Conservation (phyloP, 2,113 vertebrate species). For the Sminthopsis crassicaudata region DNA sequence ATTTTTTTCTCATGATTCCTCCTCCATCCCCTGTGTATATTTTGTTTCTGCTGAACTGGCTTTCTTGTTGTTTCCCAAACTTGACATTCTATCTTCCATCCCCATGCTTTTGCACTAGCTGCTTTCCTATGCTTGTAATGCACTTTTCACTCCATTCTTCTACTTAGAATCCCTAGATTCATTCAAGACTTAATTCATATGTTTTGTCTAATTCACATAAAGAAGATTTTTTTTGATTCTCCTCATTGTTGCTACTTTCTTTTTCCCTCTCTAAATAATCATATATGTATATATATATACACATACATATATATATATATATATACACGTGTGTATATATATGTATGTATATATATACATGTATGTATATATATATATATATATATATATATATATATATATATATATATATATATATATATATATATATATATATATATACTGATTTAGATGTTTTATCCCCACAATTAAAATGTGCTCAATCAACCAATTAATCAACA, state of each 20-base stretch:
- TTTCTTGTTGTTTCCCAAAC: neutral
- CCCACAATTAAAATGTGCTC: neutral
- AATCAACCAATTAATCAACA: neutral
- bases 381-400: too few species aligned
- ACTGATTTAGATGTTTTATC: neutral
- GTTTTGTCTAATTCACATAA: neutral
- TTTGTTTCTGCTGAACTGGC: neutral
- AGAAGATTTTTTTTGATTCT: neutral
- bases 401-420: neutral
- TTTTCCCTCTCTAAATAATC: neutral
- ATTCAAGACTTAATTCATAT: neutral
- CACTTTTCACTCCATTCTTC: rapidly evolving
- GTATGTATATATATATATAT: too few species aligned
- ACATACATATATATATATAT: too few species aligned
- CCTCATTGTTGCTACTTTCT: neutral
- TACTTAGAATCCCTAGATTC: neutral
- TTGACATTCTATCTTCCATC: neutral
- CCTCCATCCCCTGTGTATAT: neutral
- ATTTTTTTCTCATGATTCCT: neutral
- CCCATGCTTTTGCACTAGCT: neutral
- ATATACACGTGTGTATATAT: too few species aligned
- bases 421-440: neutral
- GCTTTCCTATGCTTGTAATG: neutral
- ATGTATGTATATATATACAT: too few species aligned
- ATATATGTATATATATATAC: neutral